Evolutionary conservation across 2,113 vertebrate genomes (phyloP).

Genomic region (Prunella himalayana): DNA sequence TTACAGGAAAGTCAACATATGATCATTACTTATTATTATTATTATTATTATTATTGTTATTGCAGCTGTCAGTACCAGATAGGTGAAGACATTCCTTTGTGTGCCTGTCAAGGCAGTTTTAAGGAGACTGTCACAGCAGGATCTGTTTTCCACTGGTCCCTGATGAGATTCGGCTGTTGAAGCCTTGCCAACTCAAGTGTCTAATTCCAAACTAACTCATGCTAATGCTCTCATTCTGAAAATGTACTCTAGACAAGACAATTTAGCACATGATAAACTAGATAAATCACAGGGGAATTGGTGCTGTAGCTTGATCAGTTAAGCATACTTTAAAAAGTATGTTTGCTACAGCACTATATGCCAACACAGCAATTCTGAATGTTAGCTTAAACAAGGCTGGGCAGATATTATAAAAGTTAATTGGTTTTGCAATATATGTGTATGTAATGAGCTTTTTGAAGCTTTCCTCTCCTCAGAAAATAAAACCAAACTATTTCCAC

Average conservation of each 20-base stretch:
- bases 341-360: not conserved
- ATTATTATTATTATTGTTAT: constrained; percentile 29
- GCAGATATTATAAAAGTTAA: not conserved
- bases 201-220: not conserved
- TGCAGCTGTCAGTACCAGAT: constrained; percentile 26
- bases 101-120: not conserved
- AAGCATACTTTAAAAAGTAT: not conserved
- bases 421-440: not conserved
- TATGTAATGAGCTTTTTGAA: not conserved
- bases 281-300: not conserved
- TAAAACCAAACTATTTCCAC: not conserved
- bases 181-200: not conserved
- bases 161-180: not conserved
- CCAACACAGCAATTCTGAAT: not conserved
- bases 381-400: not conserved
- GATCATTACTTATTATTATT: not conserved
- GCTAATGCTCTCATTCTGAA: not conserved
- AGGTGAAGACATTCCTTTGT: constrained; percentile 34
- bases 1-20: not conserved
- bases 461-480: not conserved
- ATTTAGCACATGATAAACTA: not conserved
- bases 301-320: not conserved
- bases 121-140: not conserved
- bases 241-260: not conserved
- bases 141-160: not conserved